Base-by-base conservation (phyloP, 2,113 vertebrate species). In the Chionodraco myersi region DNA sequence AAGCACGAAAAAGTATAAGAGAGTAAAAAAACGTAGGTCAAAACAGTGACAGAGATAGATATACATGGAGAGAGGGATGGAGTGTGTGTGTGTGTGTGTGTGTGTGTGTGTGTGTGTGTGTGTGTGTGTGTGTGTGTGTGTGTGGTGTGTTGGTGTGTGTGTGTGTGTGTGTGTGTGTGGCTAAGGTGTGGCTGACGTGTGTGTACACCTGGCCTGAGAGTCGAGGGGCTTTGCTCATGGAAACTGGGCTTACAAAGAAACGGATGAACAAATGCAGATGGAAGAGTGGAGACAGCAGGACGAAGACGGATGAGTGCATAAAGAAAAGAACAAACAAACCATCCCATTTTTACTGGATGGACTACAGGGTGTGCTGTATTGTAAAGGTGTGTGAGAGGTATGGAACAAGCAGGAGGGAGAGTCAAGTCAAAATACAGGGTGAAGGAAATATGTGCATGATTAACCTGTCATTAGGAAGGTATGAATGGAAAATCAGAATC, bases 261-360 rank as follows among this genome's bases (percentile, higher is more conserved):
- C 45, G n/a, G 53, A 77, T 54, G 77, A 81, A 83, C 79, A 87
- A 76, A 69, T 78, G 73, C 73, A 75, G 74, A 86, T 53, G 44
- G 60, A 88, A 18, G 66, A 78, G 70, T 57, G 78, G 23, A 47
- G 63, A 76, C 10, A 48, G 82, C 81, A 61, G 36, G 57, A 58
- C 52, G 77, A 70, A 56, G 79, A 59, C 44, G 51, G 51, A 80
- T 68, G 48, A 76, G 57, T 51, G 63, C 52, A 58, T 69, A 15
- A 76, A 77, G 72, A 58, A 51, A 45, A 77, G 54, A 75, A 77
- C 75, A 86, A 82, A 86, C 62, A 91, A 72, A 53, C 68, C 51
- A 30, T 48, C 66, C 51, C 9, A 11, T 49, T 64, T 41, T 54
- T 48, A 53, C 23, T 44, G 8, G 23, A 10, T 11, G 56, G 18